Conservation (phyloP, 2,113 vertebrate genomes). For the Muscicapa adusta region DNA sequence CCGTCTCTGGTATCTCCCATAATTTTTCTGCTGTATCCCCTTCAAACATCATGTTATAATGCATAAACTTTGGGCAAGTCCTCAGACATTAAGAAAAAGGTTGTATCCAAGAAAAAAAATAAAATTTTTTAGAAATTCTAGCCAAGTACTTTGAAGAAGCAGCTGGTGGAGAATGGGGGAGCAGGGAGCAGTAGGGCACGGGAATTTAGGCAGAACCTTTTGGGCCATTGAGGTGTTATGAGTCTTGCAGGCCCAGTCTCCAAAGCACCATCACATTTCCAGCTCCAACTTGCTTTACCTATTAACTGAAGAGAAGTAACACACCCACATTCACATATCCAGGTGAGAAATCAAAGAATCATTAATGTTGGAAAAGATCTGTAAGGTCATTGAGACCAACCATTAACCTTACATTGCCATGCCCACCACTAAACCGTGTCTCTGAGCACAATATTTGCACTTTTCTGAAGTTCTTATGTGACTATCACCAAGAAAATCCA, state of each 20-base stretch:
- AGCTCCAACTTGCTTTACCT: background rate
- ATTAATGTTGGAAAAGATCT: background rate
- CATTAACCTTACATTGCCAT: background rate
- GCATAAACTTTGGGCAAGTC: background rate
- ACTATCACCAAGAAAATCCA: background rate
- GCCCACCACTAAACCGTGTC: no score
- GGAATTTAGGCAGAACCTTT: background rate
- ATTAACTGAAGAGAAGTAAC: background rate
- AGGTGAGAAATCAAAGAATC: background rate
- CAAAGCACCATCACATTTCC: background rate
- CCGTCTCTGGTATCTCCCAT: background rate
- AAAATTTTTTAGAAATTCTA: background rate
- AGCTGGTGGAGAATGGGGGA: background rate
- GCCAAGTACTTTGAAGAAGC: background rate
- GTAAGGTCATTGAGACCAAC: accelerated
- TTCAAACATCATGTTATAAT: background rate
- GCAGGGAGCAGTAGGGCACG: accelerated
- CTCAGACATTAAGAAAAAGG: background rate
- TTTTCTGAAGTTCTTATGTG: background rate
- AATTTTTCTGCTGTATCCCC: background rate
- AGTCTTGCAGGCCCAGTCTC: background rate
- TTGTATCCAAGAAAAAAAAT: background rate
- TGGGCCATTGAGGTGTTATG: background rate
- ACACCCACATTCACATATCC: background rate
- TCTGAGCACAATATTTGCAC: no score